Percentiles rank a stretch among this genome's conserved stretches.
These are phyloP conservation scores for Apeira syringaria DNA, from an alignment of 2,888 invertebrate species.

Conservation along the genomic window DNA sequence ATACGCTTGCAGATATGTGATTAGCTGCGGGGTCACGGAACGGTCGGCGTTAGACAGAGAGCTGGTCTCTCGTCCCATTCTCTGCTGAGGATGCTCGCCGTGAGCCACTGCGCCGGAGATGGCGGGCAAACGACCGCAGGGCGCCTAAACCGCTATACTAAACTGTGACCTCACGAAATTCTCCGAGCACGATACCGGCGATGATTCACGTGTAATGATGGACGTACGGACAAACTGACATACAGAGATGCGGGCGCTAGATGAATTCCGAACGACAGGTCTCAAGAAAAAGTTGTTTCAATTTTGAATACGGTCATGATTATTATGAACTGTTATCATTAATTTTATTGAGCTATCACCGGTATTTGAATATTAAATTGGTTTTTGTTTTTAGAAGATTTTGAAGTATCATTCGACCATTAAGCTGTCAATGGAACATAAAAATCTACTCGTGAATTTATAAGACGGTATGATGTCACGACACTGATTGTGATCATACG, in stretches of 20 bases:
- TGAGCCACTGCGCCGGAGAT: constrained; percentile 44
- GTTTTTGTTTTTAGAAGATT: constrained; percentile 46
- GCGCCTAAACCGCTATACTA: constrained; percentile 81
- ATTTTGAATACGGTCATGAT: constrained; percentile 44
- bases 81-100: constrained; percentile 33
- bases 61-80: constrained; percentile 48
- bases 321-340: constrained; percentile 47
- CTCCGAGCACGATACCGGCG: constrained; percentile 71
- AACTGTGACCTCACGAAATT: constrained; percentile 83
- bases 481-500: constrained; percentile 38
- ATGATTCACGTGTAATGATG: constrained; percentile 78
- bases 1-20: constrained; percentile 82
- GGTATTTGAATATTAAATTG: constrained; percentile 57
- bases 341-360: constrained; percentile 60
- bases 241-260: constrained; percentile 66
- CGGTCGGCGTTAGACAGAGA: constrained; percentile 78
- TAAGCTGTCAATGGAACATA: constrained; percentile 50
- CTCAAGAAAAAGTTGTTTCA: constrained; percentile 45
- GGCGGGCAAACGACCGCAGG: constrained; percentile 68
- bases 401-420: constrained; percentile 44
- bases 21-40: constrained; percentile 80
- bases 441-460: constrained; percentile 38
- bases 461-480: constrained; percentile 24
- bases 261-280: constrained; percentile 64
- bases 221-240: constrained; percentile 66